phyloP scores from a whole-genome alignment of 2,888 invertebrate genomes.

The Geotrupes spiniger region DNA sequence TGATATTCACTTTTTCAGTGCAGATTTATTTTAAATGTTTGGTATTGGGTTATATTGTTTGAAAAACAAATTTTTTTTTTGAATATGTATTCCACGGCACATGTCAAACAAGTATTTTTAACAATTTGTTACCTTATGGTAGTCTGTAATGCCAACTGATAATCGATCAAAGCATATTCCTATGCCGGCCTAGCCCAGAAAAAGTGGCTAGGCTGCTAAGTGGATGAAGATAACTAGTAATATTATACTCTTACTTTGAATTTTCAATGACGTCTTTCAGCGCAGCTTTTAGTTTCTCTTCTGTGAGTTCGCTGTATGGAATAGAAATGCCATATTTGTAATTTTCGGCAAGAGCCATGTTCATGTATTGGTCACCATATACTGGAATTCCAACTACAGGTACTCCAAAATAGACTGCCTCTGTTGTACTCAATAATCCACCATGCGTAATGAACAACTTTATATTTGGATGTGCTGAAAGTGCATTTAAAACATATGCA shows the following conservation, averaged over 20 bases:
- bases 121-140: no score
- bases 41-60: no score
- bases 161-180: no score
- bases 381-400: constrained; percentile 29
- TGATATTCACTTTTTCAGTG: no score
- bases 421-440: constrained; percentile 30
- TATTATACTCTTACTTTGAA: constrained; percentile 20
- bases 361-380: constrained; percentile 28
- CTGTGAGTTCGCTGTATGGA: constrained; percentile 21
- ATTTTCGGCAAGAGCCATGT: constrained; percentile 21
- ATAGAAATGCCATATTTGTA: constrained; percentile 26
- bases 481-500: no score
- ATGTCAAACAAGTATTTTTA: no score
- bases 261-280: constrained; percentile 25
- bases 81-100: no score
- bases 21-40: no score
- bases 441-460: constrained; percentile 33
- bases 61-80: no score
- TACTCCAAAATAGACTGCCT: constrained; percentile 27
- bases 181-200: no score
- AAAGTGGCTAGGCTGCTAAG: no score
- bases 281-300: constrained; percentile 21
- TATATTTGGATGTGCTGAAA: constrained; percentile 29
- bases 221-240: not conserved
- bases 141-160: no score